Base-by-base conservation (phyloP, 2,888 invertebrate species). In the Nomada ruficornis region DNA sequence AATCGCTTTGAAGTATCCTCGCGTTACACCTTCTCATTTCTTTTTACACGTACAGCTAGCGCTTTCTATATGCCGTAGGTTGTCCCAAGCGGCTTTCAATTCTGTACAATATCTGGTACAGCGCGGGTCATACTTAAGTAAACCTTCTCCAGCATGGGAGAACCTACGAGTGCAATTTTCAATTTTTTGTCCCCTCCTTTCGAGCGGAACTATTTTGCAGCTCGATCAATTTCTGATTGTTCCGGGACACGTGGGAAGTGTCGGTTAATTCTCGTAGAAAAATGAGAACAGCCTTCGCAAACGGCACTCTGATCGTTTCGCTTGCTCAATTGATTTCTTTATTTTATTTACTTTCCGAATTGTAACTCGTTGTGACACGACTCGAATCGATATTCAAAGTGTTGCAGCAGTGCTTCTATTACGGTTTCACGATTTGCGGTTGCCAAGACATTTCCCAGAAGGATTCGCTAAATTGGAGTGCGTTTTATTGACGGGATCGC, bases 241-340 rank as follows among this genome's bases (percentile, higher is more conserved):
- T 72, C 11, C 62, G 74, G 63, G 77, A 68, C 52, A 36, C 54
- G 20, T 57, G 52, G 47, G 42, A 47, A 47, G 44, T 68, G 42
- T 60, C 18, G n/a, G 29, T 26, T 47, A 63, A 76, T 57, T 65
- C 60, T 62, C 67, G 83, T 81, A 83, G 82, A 83, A 83, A 82
- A 82, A 68, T 82, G 77, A 70, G 77, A 80, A 80, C 65, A 75
- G 68, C 65, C 71, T 55, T 70, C 76, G 57, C 69, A 69, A 69
- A 69, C 57, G 63, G 47, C 52, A 64, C 26, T 50, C 1, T n/a
- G 57, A 57, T 42, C 26, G 44, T 29, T 62, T 68, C 59, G 50
- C 67, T 60, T 42, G 52, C 68, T 60, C 42, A n/a, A 57, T 36
- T 20, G 20, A 23, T 63, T 10, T 13, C 15, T 26, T 47, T 44